Evolutionary conservation across 2,888 invertebrate genomes (phyloP).

Genomic region (Halocaridina rubra): DNA sequence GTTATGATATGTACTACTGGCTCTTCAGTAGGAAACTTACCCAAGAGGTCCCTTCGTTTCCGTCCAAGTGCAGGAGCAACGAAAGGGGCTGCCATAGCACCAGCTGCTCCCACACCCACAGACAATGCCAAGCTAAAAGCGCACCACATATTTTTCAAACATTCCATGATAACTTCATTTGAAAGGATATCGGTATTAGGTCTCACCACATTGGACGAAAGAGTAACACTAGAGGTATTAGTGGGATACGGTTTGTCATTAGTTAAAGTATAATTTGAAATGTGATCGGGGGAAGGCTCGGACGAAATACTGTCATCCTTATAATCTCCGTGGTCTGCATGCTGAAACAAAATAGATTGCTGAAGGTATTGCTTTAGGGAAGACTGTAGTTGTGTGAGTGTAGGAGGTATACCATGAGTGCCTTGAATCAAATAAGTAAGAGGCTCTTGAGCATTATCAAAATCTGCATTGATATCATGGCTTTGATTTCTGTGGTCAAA

Average conservation of each 20-base stretch:
- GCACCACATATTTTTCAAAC: constrained; percentile 39
- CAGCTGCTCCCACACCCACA: constrained; percentile 29
- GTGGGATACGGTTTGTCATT: background rate
- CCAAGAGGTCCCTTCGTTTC: background rate
- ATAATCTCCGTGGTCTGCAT: background rate
- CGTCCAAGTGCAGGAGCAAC: constrained; percentile 33
- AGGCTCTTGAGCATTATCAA: background rate
- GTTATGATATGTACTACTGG: background rate
- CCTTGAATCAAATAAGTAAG: background rate
- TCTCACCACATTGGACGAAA: background rate
- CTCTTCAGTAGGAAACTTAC: background rate
- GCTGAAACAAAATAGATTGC: background rate
- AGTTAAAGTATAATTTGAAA: background rate
- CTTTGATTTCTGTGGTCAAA: background rate
- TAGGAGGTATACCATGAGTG: background rate
- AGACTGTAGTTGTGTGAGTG: background rate
- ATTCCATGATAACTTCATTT: background rate
- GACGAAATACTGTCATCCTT: background rate
- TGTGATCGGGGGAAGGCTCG: background rate
- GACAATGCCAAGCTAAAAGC: constrained; percentile 36
- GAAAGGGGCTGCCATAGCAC: constrained; percentile 34
- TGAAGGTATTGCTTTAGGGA: background rate
- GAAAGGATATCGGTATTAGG: background rate
- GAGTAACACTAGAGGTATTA: background rate
- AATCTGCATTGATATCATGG: background rate